These are phyloP conservation scores for Cyanoliseus patagonus DNA, from an alignment of 2,113 vertebrate species.

Conservation along the genomic window DNA sequence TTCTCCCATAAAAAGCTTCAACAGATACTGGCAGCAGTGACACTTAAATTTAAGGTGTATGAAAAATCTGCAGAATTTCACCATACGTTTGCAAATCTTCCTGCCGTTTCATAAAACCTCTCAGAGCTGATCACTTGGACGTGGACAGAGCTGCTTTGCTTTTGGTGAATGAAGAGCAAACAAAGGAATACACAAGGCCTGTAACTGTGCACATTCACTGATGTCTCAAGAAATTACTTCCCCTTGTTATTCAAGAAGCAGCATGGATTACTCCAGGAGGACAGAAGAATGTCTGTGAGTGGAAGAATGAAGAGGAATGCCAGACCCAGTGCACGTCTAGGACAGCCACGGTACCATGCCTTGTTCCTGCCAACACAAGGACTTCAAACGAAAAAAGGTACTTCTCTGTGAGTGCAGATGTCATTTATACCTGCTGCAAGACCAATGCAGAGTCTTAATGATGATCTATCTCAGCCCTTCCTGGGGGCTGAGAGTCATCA, in stretches of 20 bases:
- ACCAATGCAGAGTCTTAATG: neutral
- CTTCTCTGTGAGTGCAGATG: neutral
- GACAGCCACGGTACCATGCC: neutral
- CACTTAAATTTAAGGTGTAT: neutral
- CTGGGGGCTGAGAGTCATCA: neutral
- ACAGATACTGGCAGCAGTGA: neutral
- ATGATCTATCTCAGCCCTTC: neutral
- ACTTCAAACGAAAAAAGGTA: neutral
- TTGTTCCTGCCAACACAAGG: neutral
- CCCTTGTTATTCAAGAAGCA: neutral
- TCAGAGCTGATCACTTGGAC: neutral
- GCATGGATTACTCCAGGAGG: neutral
- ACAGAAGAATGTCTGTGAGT: neutral
- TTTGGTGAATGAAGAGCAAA: neutral
- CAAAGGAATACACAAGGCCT: neutral
- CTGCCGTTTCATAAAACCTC: neutral
- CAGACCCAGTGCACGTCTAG: accelerated
- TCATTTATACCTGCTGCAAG: neutral
- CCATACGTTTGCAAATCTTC: neutral
- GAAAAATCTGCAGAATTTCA: neutral
- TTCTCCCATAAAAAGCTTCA: neutral
- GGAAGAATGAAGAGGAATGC: neutral
- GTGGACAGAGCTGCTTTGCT: neutral
- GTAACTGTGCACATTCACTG: neutral
- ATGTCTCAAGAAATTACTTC: neutral